Evolutionary conservation across 1,140 invertebrate species (phyloP).

Genomic region (Notospermus geniculatus): DNA sequence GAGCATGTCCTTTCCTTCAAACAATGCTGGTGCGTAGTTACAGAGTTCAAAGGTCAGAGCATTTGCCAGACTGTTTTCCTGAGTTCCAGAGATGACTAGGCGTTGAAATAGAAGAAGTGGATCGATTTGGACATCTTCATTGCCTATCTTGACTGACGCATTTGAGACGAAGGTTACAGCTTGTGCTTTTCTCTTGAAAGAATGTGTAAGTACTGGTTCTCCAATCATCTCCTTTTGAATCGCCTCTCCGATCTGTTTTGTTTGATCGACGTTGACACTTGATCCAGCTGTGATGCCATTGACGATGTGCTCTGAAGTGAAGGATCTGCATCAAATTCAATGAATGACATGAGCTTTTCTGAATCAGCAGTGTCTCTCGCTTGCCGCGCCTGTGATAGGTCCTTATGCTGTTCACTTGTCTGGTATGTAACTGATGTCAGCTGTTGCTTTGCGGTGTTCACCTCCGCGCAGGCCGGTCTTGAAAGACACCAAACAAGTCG

Average conservation of each 20-base stretch:
- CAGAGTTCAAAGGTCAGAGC: too few species aligned
- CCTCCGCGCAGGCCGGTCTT: neutral
- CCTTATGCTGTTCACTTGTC: constrained; percentile 31
- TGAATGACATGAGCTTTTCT: constrained; percentile 10
- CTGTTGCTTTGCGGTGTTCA: neutral
- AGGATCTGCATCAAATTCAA: constrained; percentile 12
- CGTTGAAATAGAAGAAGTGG: too few species aligned
- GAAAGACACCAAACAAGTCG: neutral
- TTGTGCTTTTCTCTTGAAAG: neutral
- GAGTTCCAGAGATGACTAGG: too few species aligned
- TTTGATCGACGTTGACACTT: constrained; percentile 16
- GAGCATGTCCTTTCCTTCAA: too few species aligned
- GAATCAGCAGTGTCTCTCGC: constrained; percentile 23
- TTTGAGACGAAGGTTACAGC: constrained; percentile 17
- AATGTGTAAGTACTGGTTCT: neutral
- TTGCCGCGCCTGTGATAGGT: constrained; percentile 10
- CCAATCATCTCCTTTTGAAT: neutral
- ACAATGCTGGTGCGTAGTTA: too few species aligned
- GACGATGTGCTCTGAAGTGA: constrained; percentile 24
- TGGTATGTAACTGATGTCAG: constrained; percentile 10
- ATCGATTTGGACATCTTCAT: neutral
- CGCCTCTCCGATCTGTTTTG: constrained; percentile 15
- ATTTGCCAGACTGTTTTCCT: too few species aligned
- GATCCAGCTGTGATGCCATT: constrained; percentile 13
- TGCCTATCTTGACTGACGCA: neutral